Evolutionary conservation across 2,888 invertebrate species (phyloP), one percentile per base, ranked within the genome.

Genomic region (Carabus problematicus): DNA sequence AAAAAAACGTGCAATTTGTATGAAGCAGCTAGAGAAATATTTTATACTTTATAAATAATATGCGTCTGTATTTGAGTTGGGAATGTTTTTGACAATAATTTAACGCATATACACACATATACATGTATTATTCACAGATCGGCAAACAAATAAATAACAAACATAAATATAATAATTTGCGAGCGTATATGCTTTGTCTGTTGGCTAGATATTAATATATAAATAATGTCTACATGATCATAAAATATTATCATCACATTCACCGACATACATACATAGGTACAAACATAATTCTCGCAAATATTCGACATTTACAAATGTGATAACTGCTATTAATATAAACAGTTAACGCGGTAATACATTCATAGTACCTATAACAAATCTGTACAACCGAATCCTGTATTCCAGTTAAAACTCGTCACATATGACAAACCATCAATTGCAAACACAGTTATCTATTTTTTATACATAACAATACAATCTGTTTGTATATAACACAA

Each of bases 31-130:
- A 29, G 29, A 29, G 29, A 29, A 29, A 29, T 29, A n/a, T n/a
- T n/a, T n/a, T n/a, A n/a, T n/a, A n/a, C n/a, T n/a, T n/a, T n/a
- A n/a, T n/a, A n/a, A n/a, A n/a, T n/a, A n/a, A n/a, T n/a, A n/a
- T n/a, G n/a, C n/a, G n/a, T 29, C 29, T 29, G 29, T 6, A 29
- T 29, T 29, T 29, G 29, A 29, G 6, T 29, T 29, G 29, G 29
- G 29, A 16, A 43, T 60, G 60, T 60, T 60, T 60, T 60, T 60
- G 60, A 60, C 60, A 60, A 60, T 60, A 60, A 60, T 60, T 60
- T 43, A 60, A 60, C 60, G 16, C 42, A 60, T 60, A 45, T 43
- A 6, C 43, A n/a, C 3, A 29, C 16, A 29, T 43, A 45, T 43
- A 18, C 12, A 42, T 42, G 8, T 42, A 19, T 60, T 60, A 60